Base-by-base conservation (phyloP, 2,797 vertebrate species). In the Anguilla marmorata region DNA sequence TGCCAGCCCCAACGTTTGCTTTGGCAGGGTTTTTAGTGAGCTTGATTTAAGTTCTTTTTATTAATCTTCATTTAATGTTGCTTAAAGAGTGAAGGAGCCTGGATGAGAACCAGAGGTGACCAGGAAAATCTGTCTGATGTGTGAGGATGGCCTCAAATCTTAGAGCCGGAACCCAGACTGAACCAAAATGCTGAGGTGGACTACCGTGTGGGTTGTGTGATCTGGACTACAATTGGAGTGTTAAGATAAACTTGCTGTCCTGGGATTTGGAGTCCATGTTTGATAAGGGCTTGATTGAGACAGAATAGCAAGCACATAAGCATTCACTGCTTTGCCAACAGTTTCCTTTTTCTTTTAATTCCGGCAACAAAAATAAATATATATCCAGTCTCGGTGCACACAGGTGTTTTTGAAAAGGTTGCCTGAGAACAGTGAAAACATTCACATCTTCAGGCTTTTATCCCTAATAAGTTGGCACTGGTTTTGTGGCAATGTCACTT, bases 1-100 rank as follows among this genome's bases (percentile, higher is more conserved):
- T 89, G 89, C 80, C 85, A 87, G 88, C 54, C 80, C 80, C 80
- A 86, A 88, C 85, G 80, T 90, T 88, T 87, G 58, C 45, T 21
- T 90, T 84, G 79, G 88, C 88, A 76, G n/a, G 45, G 21, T 14
- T 54, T 54, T 85, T 27, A 11, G 30, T 37, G 72, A 58, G 80
- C 79, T 87, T 84, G 86, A 33, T 84, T 88, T 63, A 52, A 90
- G 37, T 86, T 88, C 60, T 89, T 86, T 80, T 63, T 72, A 85
- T 87, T 85, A 87, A 85, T 87, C 85, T 19, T 41, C 37, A 24
- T 89, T 89, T 86, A 85, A 80, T 88, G 76, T 89, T 66, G 19
- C 45, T 74, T 86, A 33, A 87, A 87, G 86, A 89, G 74, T 56
- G 45, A 74, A 60, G 50, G 63, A 85, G 2, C 37, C 50, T 87